Evolutionary conservation across 2,797 vertebrate species (phyloP).

Genomic region (Pogoniulus pusillus): DNA sequence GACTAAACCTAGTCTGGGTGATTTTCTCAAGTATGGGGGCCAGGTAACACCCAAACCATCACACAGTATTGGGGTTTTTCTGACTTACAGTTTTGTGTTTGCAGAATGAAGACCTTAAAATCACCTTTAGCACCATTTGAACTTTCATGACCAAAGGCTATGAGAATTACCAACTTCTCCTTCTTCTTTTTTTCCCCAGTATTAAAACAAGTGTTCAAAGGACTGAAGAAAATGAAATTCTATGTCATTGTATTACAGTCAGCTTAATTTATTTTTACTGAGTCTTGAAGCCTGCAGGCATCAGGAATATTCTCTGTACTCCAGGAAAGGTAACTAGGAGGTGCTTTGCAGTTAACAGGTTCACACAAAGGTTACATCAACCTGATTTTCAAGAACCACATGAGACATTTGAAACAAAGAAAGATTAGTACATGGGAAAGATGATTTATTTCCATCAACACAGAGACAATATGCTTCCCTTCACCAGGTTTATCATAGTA

Average conservation of each 20-base stretch:
- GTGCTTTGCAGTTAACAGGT: conserved; percentile 3
- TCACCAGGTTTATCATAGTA: neutral
- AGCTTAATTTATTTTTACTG: conserved; percentile 21
- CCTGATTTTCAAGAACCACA: conserved; percentile 1
- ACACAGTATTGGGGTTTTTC: neutral
- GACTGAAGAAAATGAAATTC: conserved; percentile 39
- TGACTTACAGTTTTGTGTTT: conserved; percentile 1
- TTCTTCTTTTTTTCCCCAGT: neutral
- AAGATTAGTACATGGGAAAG: conserved; percentile 12
- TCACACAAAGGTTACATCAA: conserved; percentile 30
- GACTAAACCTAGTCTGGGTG: too few species aligned
- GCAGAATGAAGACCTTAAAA: conserved; percentile 17
- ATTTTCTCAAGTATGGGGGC: too few species aligned
- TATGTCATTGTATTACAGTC: neutral
- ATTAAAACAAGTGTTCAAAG: neutral
- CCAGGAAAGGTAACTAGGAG: neutral
- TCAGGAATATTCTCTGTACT: neutral
- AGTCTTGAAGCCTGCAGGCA: conserved; percentile 7
- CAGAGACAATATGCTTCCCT: neutral
- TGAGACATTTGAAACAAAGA: conserved; percentile 2
- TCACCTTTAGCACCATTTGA: conserved; percentile 30
- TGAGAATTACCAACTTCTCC: neutral
- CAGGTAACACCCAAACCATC: too few species aligned
- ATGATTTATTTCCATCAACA: neutral
- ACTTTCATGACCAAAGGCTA: conserved; percentile 1